A percentile compares a stretch with the other conserved stretches of the same genome.
Conservation (phyloP, 2,888 invertebrate genomes). For the Leptothorax acervorum region DNA sequence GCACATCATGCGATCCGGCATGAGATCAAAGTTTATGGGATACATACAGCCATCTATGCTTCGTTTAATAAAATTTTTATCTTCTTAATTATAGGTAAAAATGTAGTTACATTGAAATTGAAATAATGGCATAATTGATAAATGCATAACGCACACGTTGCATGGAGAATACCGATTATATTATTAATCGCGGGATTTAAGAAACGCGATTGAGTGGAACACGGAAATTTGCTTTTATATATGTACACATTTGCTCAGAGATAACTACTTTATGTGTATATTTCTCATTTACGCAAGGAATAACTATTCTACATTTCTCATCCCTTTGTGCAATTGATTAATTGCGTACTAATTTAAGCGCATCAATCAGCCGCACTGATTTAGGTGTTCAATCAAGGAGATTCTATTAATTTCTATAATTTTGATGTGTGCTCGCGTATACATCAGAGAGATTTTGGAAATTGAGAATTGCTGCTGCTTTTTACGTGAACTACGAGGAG, state of each 20-base stretch:
- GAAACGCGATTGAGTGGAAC: background rate
- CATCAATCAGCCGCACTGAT: background rate
- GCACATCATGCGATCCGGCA: background rate
- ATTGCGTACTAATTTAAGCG: conserved; percentile 1
- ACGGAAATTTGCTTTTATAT: conserved; percentile 6
- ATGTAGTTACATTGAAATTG: background rate
- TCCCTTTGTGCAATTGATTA: conserved; percentile 8
- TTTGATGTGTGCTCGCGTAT: background rate
- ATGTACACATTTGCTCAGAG: background rate
- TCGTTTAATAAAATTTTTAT: background rate
- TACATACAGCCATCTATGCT: background rate
- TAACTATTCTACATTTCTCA: background rate
- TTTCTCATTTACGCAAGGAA: background rate
- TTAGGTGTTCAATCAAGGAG: background rate
- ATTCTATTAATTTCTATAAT: conserved; percentile 2
- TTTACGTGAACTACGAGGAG: background rate
- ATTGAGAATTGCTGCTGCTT: background rate
- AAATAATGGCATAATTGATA: background rate
- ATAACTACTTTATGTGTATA: conserved; percentile 4
- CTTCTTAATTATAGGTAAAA: background rate
- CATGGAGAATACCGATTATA: background rate
- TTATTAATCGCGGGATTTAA: background rate
- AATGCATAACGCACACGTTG: background rate
- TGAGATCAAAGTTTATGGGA: conserved; percentile 2
- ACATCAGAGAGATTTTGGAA: background rate